Evolutionary conservation across 2,797 vertebrate species (phyloP).

Genomic region (Phalloptychus januarius): DNA sequence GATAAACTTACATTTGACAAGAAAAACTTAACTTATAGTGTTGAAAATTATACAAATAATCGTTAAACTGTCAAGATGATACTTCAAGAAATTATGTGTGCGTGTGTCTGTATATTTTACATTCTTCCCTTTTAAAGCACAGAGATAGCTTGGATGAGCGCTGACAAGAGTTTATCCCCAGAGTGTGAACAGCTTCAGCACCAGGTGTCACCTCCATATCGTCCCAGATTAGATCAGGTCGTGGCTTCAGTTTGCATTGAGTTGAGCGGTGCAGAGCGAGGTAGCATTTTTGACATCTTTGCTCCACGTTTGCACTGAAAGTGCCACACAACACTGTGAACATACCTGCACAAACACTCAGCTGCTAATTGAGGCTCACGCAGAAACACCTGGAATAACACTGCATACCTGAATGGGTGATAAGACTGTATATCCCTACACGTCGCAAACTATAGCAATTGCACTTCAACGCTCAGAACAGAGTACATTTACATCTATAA

Average conservation of each 20-base stretch:
- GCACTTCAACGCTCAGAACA: slow-evolving; percentile 79
- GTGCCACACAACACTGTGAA: slow-evolving; percentile 51
- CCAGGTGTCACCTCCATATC: slow-evolving; percentile 55
- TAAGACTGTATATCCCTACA: slow-evolving; percentile 35
- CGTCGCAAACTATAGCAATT: slow-evolving; percentile 63
- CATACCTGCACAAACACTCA: slow-evolving; percentile 19
- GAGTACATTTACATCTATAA: slow-evolving; percentile 77
- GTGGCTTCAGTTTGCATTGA: slow-evolving; percentile 77
- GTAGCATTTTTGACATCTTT: slow-evolving; percentile 75
- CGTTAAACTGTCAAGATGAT: slow-evolving; percentile 33
- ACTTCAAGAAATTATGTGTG: slow-evolving; percentile 31
- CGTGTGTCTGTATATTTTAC: slow-evolving; percentile 37
- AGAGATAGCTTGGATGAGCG: slow-evolving; percentile 30
- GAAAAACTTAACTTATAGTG: slow-evolving; percentile 37
- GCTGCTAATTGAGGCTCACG: slow-evolving; percentile 46
- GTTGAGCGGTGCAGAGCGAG: slow-evolving; percentile 82
- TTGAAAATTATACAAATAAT: slow-evolving; percentile 46
- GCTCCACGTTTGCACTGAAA: slow-evolving; percentile 18
- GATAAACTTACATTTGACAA: slow-evolving; percentile 57
- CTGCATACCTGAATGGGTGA: slow-evolving; percentile 67
- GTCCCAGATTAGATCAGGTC: slow-evolving; percentile 67
- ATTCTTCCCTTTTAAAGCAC: slow-evolving; percentile 65
- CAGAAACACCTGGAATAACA: slow-evolving; percentile 51
- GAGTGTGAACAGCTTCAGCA: slow-evolving; percentile 54
- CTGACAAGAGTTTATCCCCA: slow-evolving; percentile 20